phyloP scores from a whole-genome alignment of 2,888 invertebrate species.

The Branchinecta sandiegonensis region DNA sequence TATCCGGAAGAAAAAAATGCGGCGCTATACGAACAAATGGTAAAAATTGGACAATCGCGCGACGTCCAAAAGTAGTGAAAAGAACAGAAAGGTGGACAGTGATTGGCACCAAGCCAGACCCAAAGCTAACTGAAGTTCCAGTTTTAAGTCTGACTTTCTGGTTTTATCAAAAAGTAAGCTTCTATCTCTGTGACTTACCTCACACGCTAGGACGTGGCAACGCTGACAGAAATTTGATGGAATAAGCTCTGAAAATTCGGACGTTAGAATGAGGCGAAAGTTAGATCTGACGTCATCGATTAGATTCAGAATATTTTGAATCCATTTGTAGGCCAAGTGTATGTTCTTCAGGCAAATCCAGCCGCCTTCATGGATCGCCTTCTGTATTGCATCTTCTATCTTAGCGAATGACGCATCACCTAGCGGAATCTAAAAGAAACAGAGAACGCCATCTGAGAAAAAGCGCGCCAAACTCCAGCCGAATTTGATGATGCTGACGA shows the following conservation, averaged over 20 bases:
- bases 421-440: conserved; percentile 49
- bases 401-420: conserved; percentile 60
- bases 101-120: too few relatives aligned
- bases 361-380: conserved; percentile 46
- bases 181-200: neutral
- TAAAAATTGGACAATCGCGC: too few relatives aligned
- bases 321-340: conserved; percentile 42
- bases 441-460: neutral
- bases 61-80: too few relatives aligned
- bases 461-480: too few relatives aligned
- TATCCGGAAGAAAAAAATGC: too few relatives aligned
- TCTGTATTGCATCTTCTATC: conserved; percentile 44
- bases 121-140: too few relatives aligned
- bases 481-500: too few relatives aligned
- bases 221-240: neutral
- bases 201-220: conserved; percentile 10
- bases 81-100: too few relatives aligned
- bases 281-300: neutral
- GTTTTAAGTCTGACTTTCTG: too few relatives aligned
- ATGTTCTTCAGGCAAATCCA: conserved; percentile 71
- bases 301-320: neutral
- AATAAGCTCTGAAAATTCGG: neutral
- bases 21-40: too few relatives aligned
- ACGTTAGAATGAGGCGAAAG: neutral
- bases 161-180: too few relatives aligned